These are phyloP conservation scores for Centropus bengalensis DNA, from an alignment of 2,113 vertebrate species.

Conservation along the genomic window DNA sequence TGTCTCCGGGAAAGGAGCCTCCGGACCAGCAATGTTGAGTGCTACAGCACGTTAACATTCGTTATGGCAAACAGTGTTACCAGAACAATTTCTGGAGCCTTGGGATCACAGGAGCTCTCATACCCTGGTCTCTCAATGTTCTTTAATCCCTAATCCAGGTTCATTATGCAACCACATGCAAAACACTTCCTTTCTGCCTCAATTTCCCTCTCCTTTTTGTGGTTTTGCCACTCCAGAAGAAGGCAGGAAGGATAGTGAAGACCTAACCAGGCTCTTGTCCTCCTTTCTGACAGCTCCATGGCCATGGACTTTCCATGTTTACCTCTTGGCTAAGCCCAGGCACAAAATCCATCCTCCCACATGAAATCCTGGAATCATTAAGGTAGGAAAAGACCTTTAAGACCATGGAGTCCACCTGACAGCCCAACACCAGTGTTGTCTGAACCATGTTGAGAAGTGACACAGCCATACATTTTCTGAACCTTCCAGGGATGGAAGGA, in stretches of 20 bases:
- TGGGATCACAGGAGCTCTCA: neutral
- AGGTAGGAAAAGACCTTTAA: too few relatives aligned
- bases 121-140: neutral
- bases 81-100: neutral
- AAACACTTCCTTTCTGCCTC: neutral
- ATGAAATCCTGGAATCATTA: neutral
- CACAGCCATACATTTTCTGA: too few relatives aligned
- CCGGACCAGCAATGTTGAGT: neutral
- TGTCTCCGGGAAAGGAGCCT: neutral
- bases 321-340: neutral
- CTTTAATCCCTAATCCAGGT: neutral
- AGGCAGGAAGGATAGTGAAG: neutral
- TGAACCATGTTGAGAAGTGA: too few relatives aligned
- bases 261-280: neutral
- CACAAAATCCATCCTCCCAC: neutral
- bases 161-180: neutral
- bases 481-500: too few relatives aligned
- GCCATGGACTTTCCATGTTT: neutral
- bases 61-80: neutral
- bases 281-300: neutral
- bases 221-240: neutral
- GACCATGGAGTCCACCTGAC: too few relatives aligned
- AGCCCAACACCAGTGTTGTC: too few relatives aligned
- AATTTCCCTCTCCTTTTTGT: neutral
- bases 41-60: rapidly evolving